These are phyloP conservation scores for Amia ocellicauda DNA, from an alignment of 2,113 vertebrate species.

Conservation along the genomic window DNA sequence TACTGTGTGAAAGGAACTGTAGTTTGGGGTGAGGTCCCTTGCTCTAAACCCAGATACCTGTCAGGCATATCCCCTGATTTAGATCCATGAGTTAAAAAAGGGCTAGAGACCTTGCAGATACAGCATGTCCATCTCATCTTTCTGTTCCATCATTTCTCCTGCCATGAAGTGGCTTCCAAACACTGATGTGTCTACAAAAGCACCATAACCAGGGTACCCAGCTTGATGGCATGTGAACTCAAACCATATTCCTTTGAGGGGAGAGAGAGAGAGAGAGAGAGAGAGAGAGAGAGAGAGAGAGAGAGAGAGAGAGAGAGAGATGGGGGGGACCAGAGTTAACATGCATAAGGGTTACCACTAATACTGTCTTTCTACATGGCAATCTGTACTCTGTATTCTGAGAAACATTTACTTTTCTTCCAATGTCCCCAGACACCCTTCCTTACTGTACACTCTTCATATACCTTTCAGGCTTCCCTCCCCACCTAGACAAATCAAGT, in stretches of 20 bases:
- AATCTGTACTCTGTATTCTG: not conserved
- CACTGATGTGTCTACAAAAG: constrained; percentile 16
- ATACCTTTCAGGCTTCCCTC: too few relatives aligned
- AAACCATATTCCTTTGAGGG: constrained; percentile 20
- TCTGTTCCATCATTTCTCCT: constrained; percentile 1
- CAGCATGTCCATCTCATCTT: constrained; percentile 28
- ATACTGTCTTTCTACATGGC: not conserved
- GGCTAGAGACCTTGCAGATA: constrained; percentile 30
- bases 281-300: too few relatives aligned
- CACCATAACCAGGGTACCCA: constrained; percentile 26
- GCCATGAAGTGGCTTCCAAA: constrained; percentile 23
- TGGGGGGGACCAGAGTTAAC: too few relatives aligned
- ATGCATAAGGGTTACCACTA: too few relatives aligned
- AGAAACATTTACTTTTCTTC: not conserved
- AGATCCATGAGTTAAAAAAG: too few relatives aligned
- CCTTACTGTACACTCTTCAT: too few relatives aligned
- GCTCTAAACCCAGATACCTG: too few relatives aligned
- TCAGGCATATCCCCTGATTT: too few relatives aligned
- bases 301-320: too few relatives aligned
- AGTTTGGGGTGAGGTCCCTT: too few relatives aligned
- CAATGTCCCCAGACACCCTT: not conserved
- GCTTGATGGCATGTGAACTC: constrained; percentile 29
- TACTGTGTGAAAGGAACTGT: too few relatives aligned
- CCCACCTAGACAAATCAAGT: too few relatives aligned
- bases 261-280: not conserved